Evolutionary conservation across 2,888 invertebrate species (phyloP), one percentile per base, ranked within the genome.

Genomic region (Diplazon laetatorius): DNA sequence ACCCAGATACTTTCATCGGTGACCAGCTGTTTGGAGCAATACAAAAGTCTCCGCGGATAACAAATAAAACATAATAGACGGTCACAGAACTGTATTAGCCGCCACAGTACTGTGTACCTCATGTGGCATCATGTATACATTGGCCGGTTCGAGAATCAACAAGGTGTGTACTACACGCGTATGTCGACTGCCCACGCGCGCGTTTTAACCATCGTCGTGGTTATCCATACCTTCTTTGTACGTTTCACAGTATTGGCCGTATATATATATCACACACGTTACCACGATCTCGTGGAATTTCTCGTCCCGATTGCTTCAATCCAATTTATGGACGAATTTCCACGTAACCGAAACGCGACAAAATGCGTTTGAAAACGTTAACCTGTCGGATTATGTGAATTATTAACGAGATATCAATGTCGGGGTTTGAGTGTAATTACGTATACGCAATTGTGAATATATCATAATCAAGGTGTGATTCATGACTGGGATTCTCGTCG

Each of bases 171-270:
- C 65, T n/a, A n/a, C 75, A 70, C 75, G 78, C 69, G 75, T 70
- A 66, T 78, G 78, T 78, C 70, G 75, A 78, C 70, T 78, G 78
- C 75, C 78, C 75, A 78, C 78, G 78, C 75, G 78, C 75, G 70
- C 60, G 70, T 75, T 78, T 75, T 70, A 75, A 75, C 75, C 65
- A 70, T 78, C 74, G 70, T 75, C 52, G 70, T 65, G 70, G 74
- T 78, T 74, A 42, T 69, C 48, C 37, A 70, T 70, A 65, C 42
- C 68, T 55, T 52, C 52, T 75, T 50, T 6, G 78, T 75, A 75
- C 65, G 70, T 62, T 44, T 52, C 14, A 60, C 25, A 25, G 12
- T n/a, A n/a, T n/a, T n/a, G n/a, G n/a, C n/a, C n/a, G 44, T 75
- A 50, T 57, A 62, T 57, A 50, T 70, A 70, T 75, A n/a, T n/a